phyloP scores from a whole-genome alignment of 2,888 invertebrate species.

The Stenodema calcarata region DNA sequence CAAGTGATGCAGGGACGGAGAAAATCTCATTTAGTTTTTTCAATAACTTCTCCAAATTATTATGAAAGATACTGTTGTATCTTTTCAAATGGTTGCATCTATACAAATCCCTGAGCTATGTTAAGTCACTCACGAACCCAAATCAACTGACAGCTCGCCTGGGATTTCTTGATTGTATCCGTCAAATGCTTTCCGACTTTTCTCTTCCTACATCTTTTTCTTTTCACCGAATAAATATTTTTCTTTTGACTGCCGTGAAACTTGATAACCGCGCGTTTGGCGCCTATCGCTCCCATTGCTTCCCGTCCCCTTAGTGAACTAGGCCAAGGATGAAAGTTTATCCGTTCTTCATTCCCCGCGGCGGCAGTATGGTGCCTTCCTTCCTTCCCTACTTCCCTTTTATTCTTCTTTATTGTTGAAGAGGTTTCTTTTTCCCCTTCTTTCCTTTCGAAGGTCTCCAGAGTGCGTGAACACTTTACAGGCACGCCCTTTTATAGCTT shows the following conservation, averaged over 20 bases:
- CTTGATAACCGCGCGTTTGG: neutral
- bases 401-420: neutral
- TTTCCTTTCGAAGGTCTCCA: neutral
- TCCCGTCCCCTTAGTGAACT: neutral
- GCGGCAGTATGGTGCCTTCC: neutral
- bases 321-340: conserved; percentile 35
- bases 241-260: neutral
- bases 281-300: neutral
- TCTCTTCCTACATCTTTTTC: neutral
- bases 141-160: neutral
- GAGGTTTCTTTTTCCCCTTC: neutral
- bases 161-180: neutral
- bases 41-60: no score
- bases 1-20: no score
- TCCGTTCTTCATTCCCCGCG: neutral
- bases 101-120: no score
- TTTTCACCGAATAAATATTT: neutral
- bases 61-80: no score
- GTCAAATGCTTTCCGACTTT: neutral
- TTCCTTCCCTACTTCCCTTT: neutral
- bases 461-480: neutral
- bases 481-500: neutral
- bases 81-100: no score
- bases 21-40: no score
- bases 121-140: no score